Conservation (phyloP, 2,888 invertebrate genomes). For the Melitaea athalia region DNA sequence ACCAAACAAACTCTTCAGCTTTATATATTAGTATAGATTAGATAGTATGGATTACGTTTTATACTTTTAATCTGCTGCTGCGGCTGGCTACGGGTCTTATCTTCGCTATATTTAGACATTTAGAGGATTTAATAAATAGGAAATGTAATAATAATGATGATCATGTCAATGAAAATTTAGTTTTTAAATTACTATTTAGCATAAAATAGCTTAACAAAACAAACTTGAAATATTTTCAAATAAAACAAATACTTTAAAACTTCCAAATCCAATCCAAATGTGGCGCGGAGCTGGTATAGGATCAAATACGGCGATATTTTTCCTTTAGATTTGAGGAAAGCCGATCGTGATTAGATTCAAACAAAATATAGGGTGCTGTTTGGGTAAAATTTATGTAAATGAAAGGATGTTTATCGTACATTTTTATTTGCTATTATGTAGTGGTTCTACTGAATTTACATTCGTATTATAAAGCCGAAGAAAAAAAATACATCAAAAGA, state of each 20-base stretch:
- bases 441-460: not conserved
- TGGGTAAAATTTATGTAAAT: conserved; percentile 14
- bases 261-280: not conserved
- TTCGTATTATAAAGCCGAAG: not conserved
- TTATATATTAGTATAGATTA: no score
- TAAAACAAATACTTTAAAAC: conserved; percentile 5
- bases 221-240: not conserved
- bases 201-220: no score
- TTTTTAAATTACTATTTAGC: no score
- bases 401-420: conserved; percentile 6
- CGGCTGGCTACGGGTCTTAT: no score
- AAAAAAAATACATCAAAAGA: not conserved
- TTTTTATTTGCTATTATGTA: conserved; percentile 4
- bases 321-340: conserved; percentile 14
- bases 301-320: conserved; percentile 18
- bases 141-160: no score
- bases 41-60: no score
- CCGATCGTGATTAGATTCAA: conserved; percentile 24
- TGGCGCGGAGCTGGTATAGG: not conserved
- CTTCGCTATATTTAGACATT: no score
- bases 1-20: no score
- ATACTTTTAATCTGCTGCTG: no score
- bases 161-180: no score
- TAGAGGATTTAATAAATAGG: no score
- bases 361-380: conserved; percentile 16